Percentiles rank a stretch among this genome's conserved stretches.
These are phyloP conservation scores for Brachylomia viminalis DNA, from an alignment of 2,888 invertebrate species.

Conservation along the genomic window DNA sequence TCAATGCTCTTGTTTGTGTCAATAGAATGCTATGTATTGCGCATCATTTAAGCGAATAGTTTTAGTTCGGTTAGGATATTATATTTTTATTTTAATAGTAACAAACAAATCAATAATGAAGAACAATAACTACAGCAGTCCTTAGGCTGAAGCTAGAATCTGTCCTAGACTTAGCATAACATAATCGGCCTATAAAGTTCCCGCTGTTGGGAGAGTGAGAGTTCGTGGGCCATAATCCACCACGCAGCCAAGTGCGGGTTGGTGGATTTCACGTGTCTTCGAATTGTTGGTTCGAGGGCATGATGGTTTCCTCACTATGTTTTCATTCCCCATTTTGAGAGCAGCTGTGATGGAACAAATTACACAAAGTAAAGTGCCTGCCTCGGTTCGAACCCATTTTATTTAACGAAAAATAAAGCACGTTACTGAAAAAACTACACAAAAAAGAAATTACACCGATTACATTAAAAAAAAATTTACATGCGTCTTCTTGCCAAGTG, in stretches of 20 bases:
- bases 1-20: not conserved
- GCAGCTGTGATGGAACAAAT: not conserved
- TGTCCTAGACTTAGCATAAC: not conserved
- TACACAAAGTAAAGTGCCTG: not conserved
- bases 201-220: not conserved
- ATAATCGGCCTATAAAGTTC: not conserved
- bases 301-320: not conserved
- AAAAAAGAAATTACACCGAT: too few species aligned
- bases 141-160: not conserved
- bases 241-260: not conserved
- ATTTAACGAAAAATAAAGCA: too few species aligned
- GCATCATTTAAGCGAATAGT: too few species aligned
- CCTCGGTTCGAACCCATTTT: not conserved
- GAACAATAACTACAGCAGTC: not conserved
- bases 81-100: too few species aligned
- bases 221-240: too few species aligned
- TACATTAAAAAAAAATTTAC: too few species aligned
- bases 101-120: not conserved
- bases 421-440: too few species aligned
- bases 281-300: not conserved
- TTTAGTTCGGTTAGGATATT: too few species aligned
- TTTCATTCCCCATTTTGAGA: not conserved
- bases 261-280: not conserved
- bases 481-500: too few species aligned
- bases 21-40: not conserved